These are phyloP conservation scores for Lates japonicus DNA, from an alignment of 2,797 vertebrate genomes.

Conservation along the genomic window DNA sequence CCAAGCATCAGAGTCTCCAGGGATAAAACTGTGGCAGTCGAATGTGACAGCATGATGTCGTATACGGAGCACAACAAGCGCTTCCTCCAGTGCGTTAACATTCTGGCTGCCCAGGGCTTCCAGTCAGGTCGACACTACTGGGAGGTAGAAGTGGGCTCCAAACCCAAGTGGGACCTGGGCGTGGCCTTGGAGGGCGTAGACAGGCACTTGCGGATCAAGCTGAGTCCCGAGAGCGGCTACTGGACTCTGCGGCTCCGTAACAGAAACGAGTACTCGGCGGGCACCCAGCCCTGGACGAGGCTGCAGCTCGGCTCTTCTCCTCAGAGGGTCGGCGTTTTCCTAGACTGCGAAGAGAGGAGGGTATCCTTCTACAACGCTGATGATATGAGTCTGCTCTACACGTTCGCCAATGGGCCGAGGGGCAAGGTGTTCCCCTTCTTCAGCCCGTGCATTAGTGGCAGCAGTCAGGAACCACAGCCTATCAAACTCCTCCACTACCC, in stretches of 20 bases:
- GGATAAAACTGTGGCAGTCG: conserved; percentile 86
- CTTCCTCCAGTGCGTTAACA: conserved; percentile 89
- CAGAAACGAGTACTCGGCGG: conserved; percentile 83
- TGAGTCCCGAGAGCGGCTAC: conserved; percentile 89
- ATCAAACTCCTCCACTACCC: conserved; percentile 87
- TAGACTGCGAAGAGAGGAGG: conserved; percentile 86
- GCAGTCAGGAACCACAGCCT: conserved; percentile 79
- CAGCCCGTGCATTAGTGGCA: conserved; percentile 89
- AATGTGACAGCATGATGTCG: conserved; percentile 65
- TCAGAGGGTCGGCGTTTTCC: conserved; percentile 85
- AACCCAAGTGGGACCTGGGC: conserved; percentile 92
- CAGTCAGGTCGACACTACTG: conserved; percentile 88
- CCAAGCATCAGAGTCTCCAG: conserved; percentile 87
- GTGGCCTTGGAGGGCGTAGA: conserved; percentile 86
- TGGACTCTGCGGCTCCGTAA: conserved; percentile 90
- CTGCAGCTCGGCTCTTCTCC: conserved; percentile 69
- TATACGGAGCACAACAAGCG: conserved; percentile 76
- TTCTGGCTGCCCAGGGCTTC: conserved; percentile 86
- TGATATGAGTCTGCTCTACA: conserved; percentile 88
- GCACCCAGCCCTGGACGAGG: conserved; percentile 87
- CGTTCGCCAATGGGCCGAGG: conserved; percentile 82
- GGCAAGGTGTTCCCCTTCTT: conserved; percentile 89
- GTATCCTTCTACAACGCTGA: conserved; percentile 89
- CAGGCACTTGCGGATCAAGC: conserved; percentile 83
- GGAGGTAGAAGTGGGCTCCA: conserved; percentile 90